Evolutionary conservation across 2,113 vertebrate species (phyloP).

Genomic region (Pogona vitticeps): DNA sequence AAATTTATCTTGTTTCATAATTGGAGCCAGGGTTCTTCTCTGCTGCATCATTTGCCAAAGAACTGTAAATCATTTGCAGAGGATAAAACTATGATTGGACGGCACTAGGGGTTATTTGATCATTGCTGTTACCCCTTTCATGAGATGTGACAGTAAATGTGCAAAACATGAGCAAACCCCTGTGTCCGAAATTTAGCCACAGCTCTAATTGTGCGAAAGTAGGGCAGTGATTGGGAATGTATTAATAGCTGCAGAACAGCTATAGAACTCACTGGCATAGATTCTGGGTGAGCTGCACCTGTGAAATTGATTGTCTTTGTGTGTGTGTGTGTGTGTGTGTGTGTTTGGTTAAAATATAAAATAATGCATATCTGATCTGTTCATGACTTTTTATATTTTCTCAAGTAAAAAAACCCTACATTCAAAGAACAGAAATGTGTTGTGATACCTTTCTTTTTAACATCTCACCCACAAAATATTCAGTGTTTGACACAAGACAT

Average conservation of each 20-base stretch:
- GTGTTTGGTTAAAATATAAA: background rate
- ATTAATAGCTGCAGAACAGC: background rate
- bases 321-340: background rate
- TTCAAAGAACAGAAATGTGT: background rate
- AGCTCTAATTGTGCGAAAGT: background rate
- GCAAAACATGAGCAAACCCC: background rate
- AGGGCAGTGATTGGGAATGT: background rate
- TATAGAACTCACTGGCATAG: background rate
- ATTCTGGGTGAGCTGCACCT: background rate
- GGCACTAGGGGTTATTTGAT: background rate
- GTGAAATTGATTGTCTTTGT: background rate
- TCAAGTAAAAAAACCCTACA: background rate
- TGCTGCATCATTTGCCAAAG: background rate
- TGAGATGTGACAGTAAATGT: background rate
- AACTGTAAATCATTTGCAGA: conserved; percentile 31
- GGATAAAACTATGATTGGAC: background rate
- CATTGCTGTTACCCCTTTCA: background rate
- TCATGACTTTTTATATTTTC: background rate
- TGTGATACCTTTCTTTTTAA: conserved; percentile 5
- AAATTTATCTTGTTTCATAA: conserved; percentile 1
- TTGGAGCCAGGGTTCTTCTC: background rate
- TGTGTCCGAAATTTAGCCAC: background rate
- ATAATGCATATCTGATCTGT: background rate
- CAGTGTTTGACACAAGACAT: background rate
- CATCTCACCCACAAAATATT: background rate